These are phyloP conservation scores for Pterocles orientalis DNA, from an alignment of 2,113 vertebrate genomes.

Conservation along the genomic window DNA sequence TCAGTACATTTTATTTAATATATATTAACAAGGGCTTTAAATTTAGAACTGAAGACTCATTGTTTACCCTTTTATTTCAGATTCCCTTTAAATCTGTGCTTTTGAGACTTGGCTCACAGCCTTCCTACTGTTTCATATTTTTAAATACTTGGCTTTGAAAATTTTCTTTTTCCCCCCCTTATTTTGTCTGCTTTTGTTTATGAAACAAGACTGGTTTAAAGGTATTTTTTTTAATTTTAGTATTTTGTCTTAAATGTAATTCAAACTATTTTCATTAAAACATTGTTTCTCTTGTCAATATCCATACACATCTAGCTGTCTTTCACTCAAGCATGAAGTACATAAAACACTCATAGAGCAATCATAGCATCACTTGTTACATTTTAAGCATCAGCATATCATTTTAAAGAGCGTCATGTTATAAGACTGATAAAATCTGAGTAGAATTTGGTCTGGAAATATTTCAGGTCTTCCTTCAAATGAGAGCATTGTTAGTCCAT, in stretches of 20 bases:
- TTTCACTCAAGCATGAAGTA: not conserved
- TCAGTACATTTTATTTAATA: not conserved
- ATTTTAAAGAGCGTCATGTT: not conserved
- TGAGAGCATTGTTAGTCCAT: not conserved
- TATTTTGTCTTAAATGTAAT: not conserved
- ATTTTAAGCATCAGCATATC: not conserved
- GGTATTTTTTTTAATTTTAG: not conserved
- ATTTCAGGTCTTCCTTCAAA: not conserved
- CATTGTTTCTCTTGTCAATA: not conserved
- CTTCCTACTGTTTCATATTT: not conserved
- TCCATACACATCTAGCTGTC: not conserved
- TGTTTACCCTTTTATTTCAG: slow-evolving; percentile 24
- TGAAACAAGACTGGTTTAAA: not conserved
- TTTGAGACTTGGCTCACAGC: not conserved
- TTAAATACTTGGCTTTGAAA: not conserved
- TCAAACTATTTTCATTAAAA: not conserved
- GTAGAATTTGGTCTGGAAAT: not conserved
- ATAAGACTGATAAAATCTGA: not conserved
- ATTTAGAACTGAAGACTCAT: not conserved
- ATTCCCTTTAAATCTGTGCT: slow-evolving; percentile 16
- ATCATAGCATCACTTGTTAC: not conserved
- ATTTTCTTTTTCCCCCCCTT: not conserved
- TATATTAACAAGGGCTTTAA: not conserved
- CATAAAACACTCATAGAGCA: not conserved
- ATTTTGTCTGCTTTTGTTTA: not conserved